Conservation (phyloP, 2,797 vertebrate genomes). For the Spinus pinus region DNA sequence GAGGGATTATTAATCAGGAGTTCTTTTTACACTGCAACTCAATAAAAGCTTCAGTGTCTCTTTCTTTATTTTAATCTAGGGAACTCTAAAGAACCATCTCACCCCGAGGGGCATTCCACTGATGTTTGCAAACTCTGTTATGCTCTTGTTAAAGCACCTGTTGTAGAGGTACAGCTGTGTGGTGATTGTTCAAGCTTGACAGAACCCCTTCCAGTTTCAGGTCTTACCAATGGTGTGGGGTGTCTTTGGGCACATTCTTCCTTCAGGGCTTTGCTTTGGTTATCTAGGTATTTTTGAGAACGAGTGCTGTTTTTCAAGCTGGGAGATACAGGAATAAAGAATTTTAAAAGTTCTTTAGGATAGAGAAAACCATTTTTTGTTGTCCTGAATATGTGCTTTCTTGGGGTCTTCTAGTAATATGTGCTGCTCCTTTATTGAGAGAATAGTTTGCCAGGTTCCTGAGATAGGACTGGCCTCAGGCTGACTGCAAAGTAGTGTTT, state of each 20-base stretch:
- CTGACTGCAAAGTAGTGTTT: not conserved
- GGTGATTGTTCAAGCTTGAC: conserved; percentile 35
- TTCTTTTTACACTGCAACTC: not conserved
- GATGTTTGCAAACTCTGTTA: conserved; percentile 17
- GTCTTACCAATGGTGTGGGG: not conserved
- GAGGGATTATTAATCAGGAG: not conserved
- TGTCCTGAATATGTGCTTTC: not conserved
- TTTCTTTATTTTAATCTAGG: not conserved
- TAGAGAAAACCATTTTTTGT: not conserved
- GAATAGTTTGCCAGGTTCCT: not conserved
- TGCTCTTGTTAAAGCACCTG: conserved; percentile 47
- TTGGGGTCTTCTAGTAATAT: not conserved
- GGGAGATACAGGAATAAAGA: not conserved
- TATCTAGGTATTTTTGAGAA: not conserved
- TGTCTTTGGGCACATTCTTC: not conserved
- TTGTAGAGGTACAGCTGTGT: conserved; percentile 50
- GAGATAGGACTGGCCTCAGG: not conserved
- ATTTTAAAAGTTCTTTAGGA: not conserved
- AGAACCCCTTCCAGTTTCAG: conserved; percentile 31
- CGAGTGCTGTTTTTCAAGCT: not conserved
- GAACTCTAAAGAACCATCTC: not conserved
- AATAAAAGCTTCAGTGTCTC: not conserved
- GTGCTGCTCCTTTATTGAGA: not conserved
- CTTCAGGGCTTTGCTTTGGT: not conserved
- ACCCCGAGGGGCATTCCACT: conserved; percentile 15